A percentile compares a stretch with the other conserved stretches of the same genome.
phyloP scores from a whole-genome alignment of 1,140 invertebrate genomes.

The Cotesia chilonis region DNA sequence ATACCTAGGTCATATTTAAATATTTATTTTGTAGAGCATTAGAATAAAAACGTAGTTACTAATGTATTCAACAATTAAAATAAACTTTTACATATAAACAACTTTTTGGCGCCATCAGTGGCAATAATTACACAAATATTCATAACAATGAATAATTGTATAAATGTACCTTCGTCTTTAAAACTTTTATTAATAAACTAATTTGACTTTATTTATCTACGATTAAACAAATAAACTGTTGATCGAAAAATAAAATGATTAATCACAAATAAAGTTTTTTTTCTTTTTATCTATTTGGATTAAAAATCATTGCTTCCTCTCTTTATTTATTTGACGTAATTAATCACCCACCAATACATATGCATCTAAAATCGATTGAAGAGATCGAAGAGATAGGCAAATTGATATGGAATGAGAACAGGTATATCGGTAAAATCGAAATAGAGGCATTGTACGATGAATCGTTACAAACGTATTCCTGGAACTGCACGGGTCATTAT shows the following conservation, averaged over 20 bases:
- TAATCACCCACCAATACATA: constrained; percentile 20
- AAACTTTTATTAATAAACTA: background rate
- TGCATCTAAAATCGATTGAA: constrained; percentile 37
- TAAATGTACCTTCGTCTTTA: background rate
- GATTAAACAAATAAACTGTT: too few species aligned
- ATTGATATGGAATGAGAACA: constrained; percentile 33
- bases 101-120: too few species aligned
- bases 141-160: background rate
- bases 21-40: too few species aligned
- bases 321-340: constrained; percentile 31
- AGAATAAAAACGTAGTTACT: too few species aligned
- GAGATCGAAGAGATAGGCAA: constrained; percentile 30
- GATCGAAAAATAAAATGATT: too few species aligned
- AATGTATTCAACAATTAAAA: too few species aligned
- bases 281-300: constrained; percentile 8
- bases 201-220: too few species aligned
- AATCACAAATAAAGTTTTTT: background rate
- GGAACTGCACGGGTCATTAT: constrained; percentile 42
- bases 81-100: too few species aligned
- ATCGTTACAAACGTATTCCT: constrained; percentile 40
- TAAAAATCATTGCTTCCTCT: constrained; percentile 32
- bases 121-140: background rate
- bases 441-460: constrained; percentile 26
- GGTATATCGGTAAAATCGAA: constrained; percentile 26
- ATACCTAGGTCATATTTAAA: too few species aligned